These are phyloP conservation scores for Drosophila paramelanica DNA, from an alignment of 2,888 invertebrate genomes.

Conservation along the genomic window DNA sequence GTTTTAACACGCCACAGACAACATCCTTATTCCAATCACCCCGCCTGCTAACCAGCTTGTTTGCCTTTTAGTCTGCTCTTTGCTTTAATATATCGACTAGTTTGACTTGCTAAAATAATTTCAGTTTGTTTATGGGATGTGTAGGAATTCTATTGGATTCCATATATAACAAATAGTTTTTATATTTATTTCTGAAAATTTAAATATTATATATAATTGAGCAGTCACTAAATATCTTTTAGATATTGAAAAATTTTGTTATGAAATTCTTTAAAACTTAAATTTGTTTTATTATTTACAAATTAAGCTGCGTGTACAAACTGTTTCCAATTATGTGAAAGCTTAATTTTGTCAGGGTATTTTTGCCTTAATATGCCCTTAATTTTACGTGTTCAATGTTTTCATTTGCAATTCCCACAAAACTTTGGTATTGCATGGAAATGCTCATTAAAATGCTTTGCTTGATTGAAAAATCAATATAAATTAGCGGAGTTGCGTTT, in stretches of 20 bases:
- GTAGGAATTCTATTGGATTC: not conserved
- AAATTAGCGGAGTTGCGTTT: conserved; percentile 6
- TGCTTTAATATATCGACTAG: not conserved
- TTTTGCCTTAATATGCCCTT: not conserved
- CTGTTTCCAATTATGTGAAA: too few relatives aligned
- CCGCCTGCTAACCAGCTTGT: not conserved
- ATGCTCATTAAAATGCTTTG: conserved; percentile 30
- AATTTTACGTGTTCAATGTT: not conserved
- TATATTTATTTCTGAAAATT: too few relatives aligned
- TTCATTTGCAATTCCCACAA: conserved; percentile 4
- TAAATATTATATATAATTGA: too few relatives aligned
- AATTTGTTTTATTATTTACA: too few relatives aligned
- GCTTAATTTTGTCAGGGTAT: not conserved
- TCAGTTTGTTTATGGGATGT: not conserved
- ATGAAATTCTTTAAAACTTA: too few relatives aligned
- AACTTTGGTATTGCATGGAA: conserved; percentile 11
- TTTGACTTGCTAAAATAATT: not conserved
- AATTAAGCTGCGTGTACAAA: too few relatives aligned
- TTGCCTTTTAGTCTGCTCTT: not conserved
- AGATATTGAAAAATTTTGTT: too few relatives aligned
- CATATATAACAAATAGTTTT: too few relatives aligned
- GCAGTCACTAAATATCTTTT: too few relatives aligned
- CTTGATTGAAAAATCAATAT: conserved; percentile 43
- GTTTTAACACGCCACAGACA: conserved; percentile 2
- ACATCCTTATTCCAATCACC: not conserved